These are phyloP conservation scores for Bradypodion pumilum DNA, from an alignment of 2,797 vertebrate species.

Conservation along the genomic window DNA sequence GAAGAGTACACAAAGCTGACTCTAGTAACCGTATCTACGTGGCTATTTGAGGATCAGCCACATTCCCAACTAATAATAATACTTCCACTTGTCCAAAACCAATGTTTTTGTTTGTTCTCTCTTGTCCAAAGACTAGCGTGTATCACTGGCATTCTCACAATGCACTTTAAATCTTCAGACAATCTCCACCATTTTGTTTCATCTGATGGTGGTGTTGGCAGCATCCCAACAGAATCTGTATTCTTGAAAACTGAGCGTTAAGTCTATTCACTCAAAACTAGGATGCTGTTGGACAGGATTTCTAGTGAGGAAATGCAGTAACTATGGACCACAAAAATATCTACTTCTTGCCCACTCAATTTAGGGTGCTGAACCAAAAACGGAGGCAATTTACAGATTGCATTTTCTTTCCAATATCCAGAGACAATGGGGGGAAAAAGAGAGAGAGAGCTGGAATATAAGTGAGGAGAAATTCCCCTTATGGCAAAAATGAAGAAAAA, in stretches of 20 bases:
- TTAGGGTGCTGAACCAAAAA: too few relatives aligned
- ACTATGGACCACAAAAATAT: background rate
- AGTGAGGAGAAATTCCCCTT: background rate
- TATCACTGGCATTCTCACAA: background rate
- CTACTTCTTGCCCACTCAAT: background rate
- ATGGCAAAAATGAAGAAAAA: background rate
- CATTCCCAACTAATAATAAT: background rate
- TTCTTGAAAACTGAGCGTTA: background rate
- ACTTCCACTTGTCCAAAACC: background rate
- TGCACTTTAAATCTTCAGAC: background rate
- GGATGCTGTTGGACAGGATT: too few relatives aligned
- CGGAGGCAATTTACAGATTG: background rate
- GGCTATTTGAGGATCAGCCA: background rate
- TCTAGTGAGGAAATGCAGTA: background rate
- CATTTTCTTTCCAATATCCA: background rate
- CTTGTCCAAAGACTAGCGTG: background rate
- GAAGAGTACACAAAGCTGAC: background rate
- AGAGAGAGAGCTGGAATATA: background rate
- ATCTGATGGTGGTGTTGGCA: background rate
- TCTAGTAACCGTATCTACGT: background rate
- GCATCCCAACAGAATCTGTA: background rate
- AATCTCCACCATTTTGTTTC: background rate
- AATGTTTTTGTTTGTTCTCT: background rate
- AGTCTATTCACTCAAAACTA: background rate
- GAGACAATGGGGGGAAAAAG: background rate